phyloP scores from a whole-genome alignment of 2,888 invertebrate species.

The Formica aserva region DNA sequence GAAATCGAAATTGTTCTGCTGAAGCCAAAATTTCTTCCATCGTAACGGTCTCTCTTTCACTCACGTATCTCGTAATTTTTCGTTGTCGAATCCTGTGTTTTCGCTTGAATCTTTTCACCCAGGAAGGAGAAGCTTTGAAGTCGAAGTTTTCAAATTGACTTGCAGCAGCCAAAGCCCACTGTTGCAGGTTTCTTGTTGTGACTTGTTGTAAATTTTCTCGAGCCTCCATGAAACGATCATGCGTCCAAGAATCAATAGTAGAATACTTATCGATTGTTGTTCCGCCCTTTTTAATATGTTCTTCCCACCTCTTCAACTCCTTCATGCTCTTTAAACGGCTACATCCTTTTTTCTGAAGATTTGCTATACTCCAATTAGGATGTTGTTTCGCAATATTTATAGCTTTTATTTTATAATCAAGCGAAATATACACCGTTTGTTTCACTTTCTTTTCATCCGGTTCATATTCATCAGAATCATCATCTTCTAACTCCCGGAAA shows the following conservation, averaged over 20 bases:
- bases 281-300: no score
- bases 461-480: no score
- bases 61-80: constrained; percentile 22
- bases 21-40: neutral
- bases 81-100: neutral
- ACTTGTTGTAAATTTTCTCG: neutral
- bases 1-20: constrained; percentile 23
- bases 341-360: neutral
- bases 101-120: neutral
- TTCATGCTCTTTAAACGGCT: neutral
- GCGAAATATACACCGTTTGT: neutral
- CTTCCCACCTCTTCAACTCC: no score
- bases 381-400: neutral
- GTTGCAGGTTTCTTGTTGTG: constrained; percentile 11
- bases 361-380: neutral
- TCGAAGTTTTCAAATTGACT: constrained; percentile 1
- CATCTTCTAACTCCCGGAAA: no score
- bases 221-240: neutral
- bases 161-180: constrained; percentile 13
- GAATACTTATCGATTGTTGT: constrained; percentile 25
- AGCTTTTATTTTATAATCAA: neutral
- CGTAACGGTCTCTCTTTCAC: neutral
- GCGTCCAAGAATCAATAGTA: constrained; percentile 13
- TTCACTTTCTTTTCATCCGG: no score
- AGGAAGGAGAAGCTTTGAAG: neutral